phyloP scores from a whole-genome alignment of 2,797 vertebrate species.

The Lepilemur ruficaudatus region DNA sequence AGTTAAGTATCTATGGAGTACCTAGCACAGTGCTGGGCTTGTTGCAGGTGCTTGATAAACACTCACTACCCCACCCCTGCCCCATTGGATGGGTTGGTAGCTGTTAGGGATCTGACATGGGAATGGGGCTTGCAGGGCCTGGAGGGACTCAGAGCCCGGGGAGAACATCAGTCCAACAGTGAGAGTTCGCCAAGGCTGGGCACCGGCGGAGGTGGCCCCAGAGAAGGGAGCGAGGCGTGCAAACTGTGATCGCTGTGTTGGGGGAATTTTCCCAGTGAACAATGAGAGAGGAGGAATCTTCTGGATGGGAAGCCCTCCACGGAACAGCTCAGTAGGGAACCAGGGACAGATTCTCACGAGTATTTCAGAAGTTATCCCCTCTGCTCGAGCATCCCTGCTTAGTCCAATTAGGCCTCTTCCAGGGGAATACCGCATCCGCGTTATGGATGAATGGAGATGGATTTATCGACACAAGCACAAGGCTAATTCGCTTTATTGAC shows the following conservation, averaged over 20 bases:
- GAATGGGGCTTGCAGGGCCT: background rate
- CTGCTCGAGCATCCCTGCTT: background rate
- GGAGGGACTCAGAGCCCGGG: background rate
- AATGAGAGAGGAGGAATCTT: background rate
- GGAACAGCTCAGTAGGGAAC: background rate
- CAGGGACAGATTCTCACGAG: background rate
- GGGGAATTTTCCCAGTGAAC: background rate
- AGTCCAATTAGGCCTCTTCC: background rate
- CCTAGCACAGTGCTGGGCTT: background rate
- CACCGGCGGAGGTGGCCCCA: background rate
- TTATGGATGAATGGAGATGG: background rate
- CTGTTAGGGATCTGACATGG: background rate
- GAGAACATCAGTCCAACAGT: background rate
- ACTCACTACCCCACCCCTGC: rapidly evolving
- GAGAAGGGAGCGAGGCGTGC: background rate
- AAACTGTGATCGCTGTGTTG: background rate
- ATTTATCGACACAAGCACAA: background rate
- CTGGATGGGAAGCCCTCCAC: background rate
- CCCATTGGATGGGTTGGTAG: background rate
- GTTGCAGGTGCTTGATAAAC: background rate
- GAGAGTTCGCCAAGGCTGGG: background rate
- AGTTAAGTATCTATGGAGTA: background rate
- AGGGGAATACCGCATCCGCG: background rate
- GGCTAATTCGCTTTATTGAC: background rate
- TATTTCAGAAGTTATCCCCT: background rate